Evolutionary conservation across 2,888 invertebrate species (phyloP), one percentile per base, ranked within the genome.

Genomic region (Aproaerema taeniolella): DNA sequence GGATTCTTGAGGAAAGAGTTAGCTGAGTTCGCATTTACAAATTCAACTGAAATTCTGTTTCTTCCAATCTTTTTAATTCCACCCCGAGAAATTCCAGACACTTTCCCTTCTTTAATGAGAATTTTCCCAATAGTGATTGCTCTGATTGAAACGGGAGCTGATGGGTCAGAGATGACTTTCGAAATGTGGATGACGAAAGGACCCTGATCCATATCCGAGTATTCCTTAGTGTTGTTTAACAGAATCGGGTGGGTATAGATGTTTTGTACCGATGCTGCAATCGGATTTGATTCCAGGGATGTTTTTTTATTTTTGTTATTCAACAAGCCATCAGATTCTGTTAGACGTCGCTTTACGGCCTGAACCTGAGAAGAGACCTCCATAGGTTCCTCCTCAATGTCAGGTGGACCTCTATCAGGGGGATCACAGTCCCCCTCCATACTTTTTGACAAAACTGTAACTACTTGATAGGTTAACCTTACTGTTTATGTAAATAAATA

Each of bases 391-490:
- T n/a, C n/a, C n/a, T n/a, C n/a, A n/a, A n/a, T n/a, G n/a, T n/a
- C n/a, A n/a, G 26, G 26, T 9, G 26, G 26, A 2, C 26, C 26
- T n/a, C 26, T 26, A 26, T 26, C 26, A 2, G 26, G 26, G n/a
- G 26, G 26, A n/a, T 26, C 9, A 34, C 36, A 11, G 41, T 41
- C 2, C 6, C 26, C 26, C 6, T 9, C 26, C 26, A 26, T 26
- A n/a, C 20, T 20, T n/a, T n/a, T n/a, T n/a, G n/a, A n/a, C n/a
- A n/a, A n/a, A n/a, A n/a, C n/a, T n/a, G n/a, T n/a, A n/a, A n/a
- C n/a, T n/a, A n/a, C n/a, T n/a, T n/a, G n/a, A n/a, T n/a, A n/a
- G n/a, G n/a, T n/a, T n/a, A n/a, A n/a, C n/a, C n/a, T n/a, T n/a
- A n/a, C n/a, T n/a, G n/a, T n/a, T n/a, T n/a, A n/a, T n/a, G n/a